These are phyloP conservation scores for Arion vulgaris DNA, from an alignment of 1,140 invertebrate genomes.

Conservation along the genomic window DNA sequence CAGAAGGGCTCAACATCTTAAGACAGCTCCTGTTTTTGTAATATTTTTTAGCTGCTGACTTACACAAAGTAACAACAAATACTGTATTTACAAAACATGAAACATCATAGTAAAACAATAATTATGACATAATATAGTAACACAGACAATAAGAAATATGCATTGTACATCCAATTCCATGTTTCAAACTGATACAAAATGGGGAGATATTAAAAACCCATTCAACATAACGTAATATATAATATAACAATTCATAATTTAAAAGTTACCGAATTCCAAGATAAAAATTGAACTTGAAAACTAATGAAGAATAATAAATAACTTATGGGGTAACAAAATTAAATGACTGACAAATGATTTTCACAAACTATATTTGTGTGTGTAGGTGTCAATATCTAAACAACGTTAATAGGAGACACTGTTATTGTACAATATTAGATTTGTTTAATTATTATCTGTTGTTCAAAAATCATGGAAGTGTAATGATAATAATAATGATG, in stretches of 20 bases:
- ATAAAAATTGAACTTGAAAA: background rate
- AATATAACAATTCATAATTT: background rate
- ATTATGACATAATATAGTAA: conserved; percentile 9
- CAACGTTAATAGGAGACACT: background rate
- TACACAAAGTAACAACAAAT: conserved; percentile 14
- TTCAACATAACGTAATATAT: conserved; percentile 12
- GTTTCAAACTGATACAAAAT: background rate
- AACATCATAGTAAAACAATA: conserved; percentile 16
- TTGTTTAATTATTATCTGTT: background rate
- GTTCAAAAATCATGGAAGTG: background rate
- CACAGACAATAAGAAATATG: conserved; percentile 30
- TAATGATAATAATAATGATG: background rate
- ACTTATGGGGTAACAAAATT: background rate
- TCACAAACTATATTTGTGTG: background rate
- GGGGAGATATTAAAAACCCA: background rate
- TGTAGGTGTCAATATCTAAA: background rate
- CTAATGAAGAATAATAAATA: background rate
- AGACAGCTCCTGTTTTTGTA: background rate
- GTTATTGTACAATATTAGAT: background rate
- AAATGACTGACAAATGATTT: background rate
- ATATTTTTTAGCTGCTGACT: background rate
- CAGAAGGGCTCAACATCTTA: conserved; percentile 13
- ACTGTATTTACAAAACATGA: conserved; percentile 15
- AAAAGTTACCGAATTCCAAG: conserved; percentile 5
- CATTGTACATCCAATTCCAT: conserved; percentile 26